Base-by-base conservation (phyloP, 2,888 invertebrate genomes). In the Lepidocyrtinus sp. region DNA sequence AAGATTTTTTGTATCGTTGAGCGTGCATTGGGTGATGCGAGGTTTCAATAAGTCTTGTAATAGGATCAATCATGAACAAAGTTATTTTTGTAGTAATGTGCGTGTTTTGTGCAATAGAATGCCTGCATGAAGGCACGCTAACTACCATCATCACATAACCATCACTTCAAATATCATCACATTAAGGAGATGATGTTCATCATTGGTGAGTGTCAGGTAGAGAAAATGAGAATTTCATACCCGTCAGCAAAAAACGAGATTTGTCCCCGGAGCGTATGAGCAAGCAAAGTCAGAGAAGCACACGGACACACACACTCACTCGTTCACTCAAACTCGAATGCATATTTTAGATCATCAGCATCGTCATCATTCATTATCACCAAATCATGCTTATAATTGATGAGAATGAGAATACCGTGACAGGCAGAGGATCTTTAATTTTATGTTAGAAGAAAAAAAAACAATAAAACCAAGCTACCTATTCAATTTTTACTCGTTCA, bases 211-310 rank as follows among this genome's bases (percentile, higher is more conserved):
- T 80, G 80, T 80, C 80, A 80, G 75, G 27, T 45, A 69, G n/a
- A 80, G 75, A 80, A 80, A 80, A 80, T 80, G 80, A 75, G 80
- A 80, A 71, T 80, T 80, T 80, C 80, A 80, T 80, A 75, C 75
- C 80, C 80, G 75, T 80, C 80, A 80, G 80, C 59, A 12, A 59
- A 59, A n/a, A 21, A 22, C 7, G 59, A 59, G 19, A 9, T 36
- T 59, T 59, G 59, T 59, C 59, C 59, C 59, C 59, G 59, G 59
- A 59, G 59, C 59, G 59, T 21, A 59, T 59, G 59, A 59, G n/a
- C 80, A 80, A 70, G 25, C 55, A 70, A 15, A 55, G 46, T 25
- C 17, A 69, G 59, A 71, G 50, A 25, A 75, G 61, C 75, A 67
- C 50, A 24, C 22, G 50, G 50, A 69, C 55, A 55, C 59, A 59